Base-by-base conservation (phyloP, 2,113 vertebrate species). In the Burhinus oedicnemus region DNA sequence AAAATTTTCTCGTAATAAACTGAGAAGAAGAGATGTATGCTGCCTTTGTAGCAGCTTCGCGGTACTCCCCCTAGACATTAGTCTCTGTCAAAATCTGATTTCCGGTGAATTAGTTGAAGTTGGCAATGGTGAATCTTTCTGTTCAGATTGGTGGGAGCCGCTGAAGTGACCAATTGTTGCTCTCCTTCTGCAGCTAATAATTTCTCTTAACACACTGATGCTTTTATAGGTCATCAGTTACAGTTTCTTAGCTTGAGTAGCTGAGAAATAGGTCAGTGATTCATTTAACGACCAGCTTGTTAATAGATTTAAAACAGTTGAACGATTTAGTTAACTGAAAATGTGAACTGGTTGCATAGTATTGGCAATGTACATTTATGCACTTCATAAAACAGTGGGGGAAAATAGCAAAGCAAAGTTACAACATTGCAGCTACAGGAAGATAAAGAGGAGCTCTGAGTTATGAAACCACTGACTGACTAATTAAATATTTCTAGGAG, bases 221-320 rank as follows among this genome's bases (percentile, higher is more conserved):
- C 86, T 87, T 92, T 92, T 95, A 58, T 86, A 49, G 61, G 78
- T 95, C 95, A 89, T 89, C 69, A 78, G 69, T 77, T 89, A 69
- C 14, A 34, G 44, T 77, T 93, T 77, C 85, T 90, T 92, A 64
- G 77, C 65, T 89, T 74, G 75, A 80, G 76, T 83, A 74, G 79
- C 52, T 69, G 83, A 95, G 87, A 97, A 96, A 80, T 55, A 92
- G 80, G 87, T 93, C 90, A 96, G 51, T 72, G 79, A 91, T 83
- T 97, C 79, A 80, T 47, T 83, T 85, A 92, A 86, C 69, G 89
- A 69, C 57, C 74, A 40, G 27, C 54, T 93, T 81, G 45, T 84
- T 95, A 89, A 76, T 54, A 45, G 85, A 75, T 85, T 94, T 91
- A 78, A 89, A 87, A 42, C 38, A 10, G 30, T 85, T 49, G 81